These are phyloP conservation scores for Harpagifer antarcticus DNA, from an alignment of 2,797 vertebrate genomes.

Conservation along the genomic window DNA sequence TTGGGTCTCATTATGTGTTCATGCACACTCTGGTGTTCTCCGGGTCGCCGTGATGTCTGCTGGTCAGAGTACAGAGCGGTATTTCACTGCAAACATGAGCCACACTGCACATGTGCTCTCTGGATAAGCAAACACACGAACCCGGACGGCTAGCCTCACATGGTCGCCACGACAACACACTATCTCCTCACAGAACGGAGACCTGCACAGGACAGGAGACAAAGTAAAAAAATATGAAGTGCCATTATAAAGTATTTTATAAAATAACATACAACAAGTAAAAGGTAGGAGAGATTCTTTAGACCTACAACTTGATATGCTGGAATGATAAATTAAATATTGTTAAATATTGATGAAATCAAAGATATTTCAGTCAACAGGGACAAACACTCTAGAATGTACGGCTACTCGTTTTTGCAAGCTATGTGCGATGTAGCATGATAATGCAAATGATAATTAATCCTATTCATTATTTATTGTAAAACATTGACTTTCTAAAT, in stretches of 20 bases:
- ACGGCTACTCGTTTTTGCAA: too few relatives aligned
- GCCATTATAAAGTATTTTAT: neutral
- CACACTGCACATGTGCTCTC: conserved; percentile 95
- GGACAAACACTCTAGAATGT: too few relatives aligned
- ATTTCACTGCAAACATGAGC: conserved; percentile 99
- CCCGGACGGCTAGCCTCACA: conserved; percentile 93
- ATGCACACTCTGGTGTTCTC: neutral
- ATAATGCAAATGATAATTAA: too few relatives aligned
- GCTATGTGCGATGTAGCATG: too few relatives aligned
- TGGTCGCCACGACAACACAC: conserved; percentile 95
- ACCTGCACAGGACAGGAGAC: conserved; percentile 84
- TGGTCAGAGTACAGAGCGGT: conserved; percentile 92
- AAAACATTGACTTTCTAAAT: too few relatives aligned
- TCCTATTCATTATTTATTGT: too few relatives aligned
- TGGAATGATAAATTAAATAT: neutral
- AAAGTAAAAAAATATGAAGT: neutral
- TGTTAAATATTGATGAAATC: too few relatives aligned
- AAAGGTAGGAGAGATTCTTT: neutral
- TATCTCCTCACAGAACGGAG: conserved; percentile 96
- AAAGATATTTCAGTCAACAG: too few relatives aligned
- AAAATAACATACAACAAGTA: neutral
- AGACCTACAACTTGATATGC: neutral
- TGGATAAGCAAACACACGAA: conserved; percentile 92
- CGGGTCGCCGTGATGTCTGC: rapidly evolving
- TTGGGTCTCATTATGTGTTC: neutral